A percentile compares a stretch with the other conserved stretches of the same genome.
Conservation (phyloP, 1,140 invertebrate genomes). For the Procambarus virginalis region DNA sequence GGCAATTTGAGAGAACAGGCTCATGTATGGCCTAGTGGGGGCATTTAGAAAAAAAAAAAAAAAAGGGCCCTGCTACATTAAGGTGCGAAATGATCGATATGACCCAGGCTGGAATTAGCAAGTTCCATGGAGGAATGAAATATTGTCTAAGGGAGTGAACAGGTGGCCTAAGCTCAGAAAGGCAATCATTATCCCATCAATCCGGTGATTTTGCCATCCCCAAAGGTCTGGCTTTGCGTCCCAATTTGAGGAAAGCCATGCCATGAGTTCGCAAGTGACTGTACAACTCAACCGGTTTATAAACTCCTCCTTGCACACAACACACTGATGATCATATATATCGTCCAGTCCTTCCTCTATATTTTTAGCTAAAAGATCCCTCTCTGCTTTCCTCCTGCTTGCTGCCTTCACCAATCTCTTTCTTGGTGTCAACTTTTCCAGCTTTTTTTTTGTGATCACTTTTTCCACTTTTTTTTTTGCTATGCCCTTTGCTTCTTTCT, state of each 20-base stretch:
- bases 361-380: background rate
- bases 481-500: conserved; percentile 3
- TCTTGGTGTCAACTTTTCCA: background rate
- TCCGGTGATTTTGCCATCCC: conserved; percentile 37
- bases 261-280: conserved; percentile 70
- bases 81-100: too few relatives aligned
- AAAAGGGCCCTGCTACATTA: too few relatives aligned
- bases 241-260: conserved; percentile 69
- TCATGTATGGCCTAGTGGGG: too few relatives aligned
- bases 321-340: conserved; percentile 59
- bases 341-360: conserved; percentile 22
- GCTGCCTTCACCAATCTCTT: background rate
- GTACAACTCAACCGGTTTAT: conserved; percentile 56
- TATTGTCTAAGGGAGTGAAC: too few relatives aligned
- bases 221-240: conserved; percentile 59
- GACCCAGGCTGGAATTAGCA: too few relatives aligned
- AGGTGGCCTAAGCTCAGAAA: background rate
- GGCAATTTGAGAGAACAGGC: too few relatives aligned
- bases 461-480: background rate
- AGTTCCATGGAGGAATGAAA: too few relatives aligned
- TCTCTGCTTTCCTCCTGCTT: conserved; percentile 8
- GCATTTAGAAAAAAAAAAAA: too few relatives aligned
- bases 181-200: background rate
- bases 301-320: conserved; percentile 67
- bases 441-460: conserved; percentile 8